These are phyloP conservation scores for Nebria salina DNA, from an alignment of 2,888 invertebrate species.

Conservation along the genomic window DNA sequence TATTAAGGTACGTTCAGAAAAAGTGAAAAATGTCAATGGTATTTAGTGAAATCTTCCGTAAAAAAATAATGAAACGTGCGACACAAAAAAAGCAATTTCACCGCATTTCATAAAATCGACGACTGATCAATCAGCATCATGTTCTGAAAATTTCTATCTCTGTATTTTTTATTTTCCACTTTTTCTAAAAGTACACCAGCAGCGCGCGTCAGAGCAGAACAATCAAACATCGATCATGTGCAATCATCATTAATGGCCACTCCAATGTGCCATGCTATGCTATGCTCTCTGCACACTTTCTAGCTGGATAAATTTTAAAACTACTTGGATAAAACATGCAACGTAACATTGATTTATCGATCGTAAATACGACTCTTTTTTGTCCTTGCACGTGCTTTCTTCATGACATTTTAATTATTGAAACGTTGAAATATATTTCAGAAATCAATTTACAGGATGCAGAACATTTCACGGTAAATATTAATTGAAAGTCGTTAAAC, in stretches of 20 bases:
- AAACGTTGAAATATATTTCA: too few relatives aligned
- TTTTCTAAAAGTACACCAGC: not conserved
- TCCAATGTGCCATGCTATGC: slow-evolving; percentile 16
- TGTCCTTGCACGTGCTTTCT: slow-evolving; percentile 15
- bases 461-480: slow-evolving; percentile 46
- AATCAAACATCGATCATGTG: slow-evolving; percentile 43
- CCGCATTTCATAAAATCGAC: slow-evolving; percentile 3
- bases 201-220: slow-evolving; percentile 26
- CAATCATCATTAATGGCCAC: slow-evolving; percentile 44
- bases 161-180: slow-evolving; percentile 15
- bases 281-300: slow-evolving; percentile 14
- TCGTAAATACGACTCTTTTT: slow-evolving; percentile 21
- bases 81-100: not conserved
- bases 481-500: slow-evolving; percentile 57
- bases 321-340: not conserved
- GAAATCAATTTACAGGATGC: too few relatives aligned
- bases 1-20: not conserved
- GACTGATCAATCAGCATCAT: not conserved
- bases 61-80: not conserved
- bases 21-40: not conserved
- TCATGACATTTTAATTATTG: slow-evolving; percentile 38
- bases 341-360: not conserved
- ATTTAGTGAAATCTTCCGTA: slow-evolving; percentile 2
- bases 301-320: not conserved
- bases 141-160: slow-evolving; percentile 27